These are phyloP conservation scores for Drosophila pruinosa DNA, from an alignment of 1,140 invertebrate species.

Conservation along the genomic window DNA sequence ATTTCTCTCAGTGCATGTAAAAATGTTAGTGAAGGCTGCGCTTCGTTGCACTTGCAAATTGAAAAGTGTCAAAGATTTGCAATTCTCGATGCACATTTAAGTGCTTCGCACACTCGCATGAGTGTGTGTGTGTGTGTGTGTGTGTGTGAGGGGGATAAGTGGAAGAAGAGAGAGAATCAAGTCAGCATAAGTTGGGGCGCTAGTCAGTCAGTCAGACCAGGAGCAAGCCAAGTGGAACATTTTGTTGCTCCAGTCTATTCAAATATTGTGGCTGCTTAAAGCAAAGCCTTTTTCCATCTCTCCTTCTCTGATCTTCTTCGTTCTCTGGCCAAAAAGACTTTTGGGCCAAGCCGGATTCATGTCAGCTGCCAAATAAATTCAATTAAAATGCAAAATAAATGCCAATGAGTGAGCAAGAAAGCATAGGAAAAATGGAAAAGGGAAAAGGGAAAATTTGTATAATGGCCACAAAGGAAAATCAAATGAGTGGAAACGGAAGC, in stretches of 20 bases:
- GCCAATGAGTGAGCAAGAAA: constrained; percentile 27
- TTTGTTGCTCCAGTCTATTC: background rate
- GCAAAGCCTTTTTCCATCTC: constrained; percentile 19
- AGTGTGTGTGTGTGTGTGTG: background rate
- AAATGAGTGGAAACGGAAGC: constrained; percentile 7
- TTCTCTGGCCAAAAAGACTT: background rate
- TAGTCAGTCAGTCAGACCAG: too few species aligned
- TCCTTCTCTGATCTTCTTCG: background rate
- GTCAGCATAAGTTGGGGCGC: background rate
- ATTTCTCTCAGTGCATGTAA: constrained; percentile 25
- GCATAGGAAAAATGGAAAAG: background rate
- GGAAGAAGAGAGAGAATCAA: too few species aligned
- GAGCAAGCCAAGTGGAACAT: background rate
- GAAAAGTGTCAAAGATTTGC: constrained; percentile 45
- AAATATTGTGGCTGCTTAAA: background rate
- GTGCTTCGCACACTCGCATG: background rate
- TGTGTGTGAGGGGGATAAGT: background rate
- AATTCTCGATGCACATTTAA: constrained; percentile 33
- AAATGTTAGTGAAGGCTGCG: constrained; percentile 21
- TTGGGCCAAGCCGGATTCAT: constrained; percentile 18
- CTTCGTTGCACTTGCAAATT: constrained; percentile 45
- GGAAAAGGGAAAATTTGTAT: constrained; percentile 29
- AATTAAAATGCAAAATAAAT: constrained; percentile 76
- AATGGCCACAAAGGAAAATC: constrained; percentile 44
- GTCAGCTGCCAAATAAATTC: constrained; percentile 66